Conservation (phyloP, 2,797 vertebrate genomes). For the Danio aesculapii region DNA sequence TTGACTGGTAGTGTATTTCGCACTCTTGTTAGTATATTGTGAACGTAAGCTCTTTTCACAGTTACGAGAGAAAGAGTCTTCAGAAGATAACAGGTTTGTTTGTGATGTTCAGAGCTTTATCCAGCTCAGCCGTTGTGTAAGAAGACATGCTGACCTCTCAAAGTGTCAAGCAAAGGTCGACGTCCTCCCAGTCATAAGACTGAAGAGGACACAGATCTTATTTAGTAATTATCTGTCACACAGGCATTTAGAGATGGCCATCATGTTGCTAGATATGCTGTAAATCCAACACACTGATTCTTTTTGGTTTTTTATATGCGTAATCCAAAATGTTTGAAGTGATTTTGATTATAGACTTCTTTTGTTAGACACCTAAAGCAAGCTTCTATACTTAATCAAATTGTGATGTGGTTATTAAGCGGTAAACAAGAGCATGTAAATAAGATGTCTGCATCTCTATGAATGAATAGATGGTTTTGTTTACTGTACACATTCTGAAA, state of each 20-base stretch:
- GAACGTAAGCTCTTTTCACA: neutral
- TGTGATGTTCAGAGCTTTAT: constrained; percentile 22
- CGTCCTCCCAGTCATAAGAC: constrained; percentile 4
- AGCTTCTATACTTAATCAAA: neutral
- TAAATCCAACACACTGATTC: neutral
- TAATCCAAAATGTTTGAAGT: too few relatives aligned
- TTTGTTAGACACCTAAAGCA: neutral
- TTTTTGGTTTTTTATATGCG: neutral
- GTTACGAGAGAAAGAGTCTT: neutral
- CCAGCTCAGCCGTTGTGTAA: constrained; percentile 24
- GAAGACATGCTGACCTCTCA: constrained; percentile 8
- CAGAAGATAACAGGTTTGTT: constrained; percentile 26
- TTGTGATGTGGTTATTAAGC: too few relatives aligned
- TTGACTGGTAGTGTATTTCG: too few relatives aligned
- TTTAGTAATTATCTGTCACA: constrained; percentile 8
- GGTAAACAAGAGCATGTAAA: too few relatives aligned
- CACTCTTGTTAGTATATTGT: neutral
- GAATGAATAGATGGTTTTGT: too few relatives aligned
- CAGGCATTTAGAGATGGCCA: too few relatives aligned
- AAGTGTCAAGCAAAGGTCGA: constrained; percentile 16
- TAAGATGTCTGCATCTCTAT: too few relatives aligned
- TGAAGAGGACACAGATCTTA: constrained; percentile 6
- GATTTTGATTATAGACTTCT: neutral
- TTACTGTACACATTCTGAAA: too few relatives aligned
- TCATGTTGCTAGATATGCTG: neutral